Percentiles rank a stretch among this genome's conserved stretches.
Evolutionary conservation across 1,140 invertebrate genomes (phyloP).

Genomic region (Heliconius hermathena): DNA sequence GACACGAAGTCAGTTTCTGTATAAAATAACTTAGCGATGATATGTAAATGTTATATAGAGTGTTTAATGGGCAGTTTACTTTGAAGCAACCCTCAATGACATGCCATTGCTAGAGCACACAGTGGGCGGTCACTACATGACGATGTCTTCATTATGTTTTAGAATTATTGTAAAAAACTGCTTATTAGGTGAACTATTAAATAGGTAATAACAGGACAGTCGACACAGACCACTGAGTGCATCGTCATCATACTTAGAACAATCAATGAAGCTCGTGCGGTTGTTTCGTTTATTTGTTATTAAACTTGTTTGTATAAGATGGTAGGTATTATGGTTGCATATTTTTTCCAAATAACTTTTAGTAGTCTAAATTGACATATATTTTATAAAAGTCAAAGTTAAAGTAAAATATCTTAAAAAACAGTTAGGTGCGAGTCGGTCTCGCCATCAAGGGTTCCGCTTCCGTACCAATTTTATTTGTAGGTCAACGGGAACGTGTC

Average conservation of each 20-base stretch:
- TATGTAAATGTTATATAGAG: neutral
- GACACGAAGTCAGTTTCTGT: neutral
- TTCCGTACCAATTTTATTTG: too few species aligned
- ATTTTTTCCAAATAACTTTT: too few species aligned
- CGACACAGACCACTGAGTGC: neutral
- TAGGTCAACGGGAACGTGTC: too few species aligned
- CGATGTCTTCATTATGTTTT: conserved; percentile 1
- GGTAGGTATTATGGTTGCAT: neutral
- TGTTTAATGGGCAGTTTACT: neutral
- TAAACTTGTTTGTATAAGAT: neutral
- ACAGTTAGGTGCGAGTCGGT: too few species aligned
- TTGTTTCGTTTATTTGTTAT: neutral
- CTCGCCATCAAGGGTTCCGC: too few species aligned
- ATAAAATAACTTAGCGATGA: neutral
- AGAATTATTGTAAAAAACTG: neutral
- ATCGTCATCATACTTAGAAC: neutral
- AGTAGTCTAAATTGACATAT: neutral
- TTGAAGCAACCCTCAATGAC: neutral
- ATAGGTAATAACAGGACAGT: neutral
- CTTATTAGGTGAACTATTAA: conserved; percentile 7
- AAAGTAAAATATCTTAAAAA: too few species aligned
- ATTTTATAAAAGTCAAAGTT: too few species aligned
- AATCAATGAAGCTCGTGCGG: neutral
- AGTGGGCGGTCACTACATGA: conserved; percentile 15
- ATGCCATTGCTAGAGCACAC: conserved; percentile 19